Base-by-base conservation (phyloP, 2,113 vertebrate species). In the Aegotheles bennettii region DNA sequence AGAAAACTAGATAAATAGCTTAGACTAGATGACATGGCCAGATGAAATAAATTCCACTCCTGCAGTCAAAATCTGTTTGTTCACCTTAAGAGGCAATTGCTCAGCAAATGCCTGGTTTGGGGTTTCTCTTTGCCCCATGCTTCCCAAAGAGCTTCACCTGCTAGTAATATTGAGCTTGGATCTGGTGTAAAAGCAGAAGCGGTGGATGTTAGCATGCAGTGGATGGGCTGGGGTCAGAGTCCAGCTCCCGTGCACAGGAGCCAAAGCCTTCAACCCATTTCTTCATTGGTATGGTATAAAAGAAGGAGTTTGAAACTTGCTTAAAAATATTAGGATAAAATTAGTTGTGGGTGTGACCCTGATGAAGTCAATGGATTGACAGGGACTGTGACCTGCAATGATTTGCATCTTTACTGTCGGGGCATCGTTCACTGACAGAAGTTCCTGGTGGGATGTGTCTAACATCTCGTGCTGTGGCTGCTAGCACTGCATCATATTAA, bases 1-100 rank as follows among this genome's bases (percentile, higher is more conserved):
- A 94, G 89, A 84, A 90, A 67, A 67, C 29, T 7, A 93, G 64
- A 87, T 83, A 83, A 80, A 94, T 53, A 90, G 43, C n/a, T 91
- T 43, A 69, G 76, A 71, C 42, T 35, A 67, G 56, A 81, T 71
- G 76, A 33, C 59, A 67, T 4, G 48, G 29, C 8, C 59, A 82
- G 47, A 51, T 53, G 59, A 81, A 77, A 78, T 38, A 77, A 89
- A 78, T 71, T 43, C 68, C 64, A 64, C 47, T 47, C 33, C 21
- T 74, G 42, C 64, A 89, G 80, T 89, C 56, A 74, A 84, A 78
- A 78, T 70, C 65, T 31, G 33, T 80, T 84, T 65, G 63, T 93
- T 88, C 73, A 77, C 8, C 31, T 56, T 51, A 48, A 71, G 51
- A 81, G 36, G 85, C 51, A 91, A 36, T 84, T 84, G 51, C 88